Percentiles rank a stretch among this genome's conserved stretches.
Evolutionary conservation across 2,113 vertebrate genomes (phyloP).

Genomic region (Gulo gulo): DNA sequence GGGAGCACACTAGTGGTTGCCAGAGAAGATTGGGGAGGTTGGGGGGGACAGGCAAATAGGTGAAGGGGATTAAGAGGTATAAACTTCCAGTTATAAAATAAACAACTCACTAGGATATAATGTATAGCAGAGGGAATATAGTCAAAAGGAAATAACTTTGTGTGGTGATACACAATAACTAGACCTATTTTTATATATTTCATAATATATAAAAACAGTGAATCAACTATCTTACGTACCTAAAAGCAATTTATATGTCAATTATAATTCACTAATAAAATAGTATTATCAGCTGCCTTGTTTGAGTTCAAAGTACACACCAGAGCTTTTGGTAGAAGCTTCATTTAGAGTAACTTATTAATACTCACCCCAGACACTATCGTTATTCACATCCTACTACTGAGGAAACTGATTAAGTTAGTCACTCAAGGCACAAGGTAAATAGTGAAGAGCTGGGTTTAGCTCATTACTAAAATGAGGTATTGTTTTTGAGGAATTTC

Average conservation of each 20-base stretch:
- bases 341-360: background rate
- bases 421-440: background rate
- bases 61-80: background rate
- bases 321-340: background rate
- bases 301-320: background rate
- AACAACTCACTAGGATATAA: background rate
- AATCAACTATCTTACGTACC: background rate
- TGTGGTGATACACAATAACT: background rate
- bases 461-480: background rate
- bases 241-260: background rate
- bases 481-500: background rate
- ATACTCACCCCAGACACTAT: background rate
- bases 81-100: background rate
- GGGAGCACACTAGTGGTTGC: background rate
- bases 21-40: background rate
- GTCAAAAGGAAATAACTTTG: background rate
- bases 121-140: background rate
- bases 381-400: background rate
- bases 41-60: background rate
- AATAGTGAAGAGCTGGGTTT: background rate
- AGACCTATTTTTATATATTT: background rate
- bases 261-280: background rate
- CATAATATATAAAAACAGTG: background rate
- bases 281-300: background rate
- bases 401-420: background rate